Evolutionary conservation across 2,797 vertebrate species (phyloP).

Genomic region (Schizopygopsis pylzovi): DNA sequence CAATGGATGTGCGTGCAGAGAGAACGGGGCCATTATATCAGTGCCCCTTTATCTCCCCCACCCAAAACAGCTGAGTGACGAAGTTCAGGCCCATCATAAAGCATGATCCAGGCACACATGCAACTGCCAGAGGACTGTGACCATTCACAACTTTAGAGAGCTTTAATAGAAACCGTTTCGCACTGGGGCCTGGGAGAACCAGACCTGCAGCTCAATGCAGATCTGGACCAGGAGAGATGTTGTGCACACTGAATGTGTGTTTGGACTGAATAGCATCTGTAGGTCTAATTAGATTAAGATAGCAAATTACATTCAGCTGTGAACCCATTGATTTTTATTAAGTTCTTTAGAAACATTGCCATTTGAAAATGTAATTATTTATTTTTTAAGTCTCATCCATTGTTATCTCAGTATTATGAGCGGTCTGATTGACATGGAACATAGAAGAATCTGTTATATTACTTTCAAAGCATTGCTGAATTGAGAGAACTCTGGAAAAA

Average conservation of each 20-base stretch:
- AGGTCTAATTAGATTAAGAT: slow-evolving; percentile 2
- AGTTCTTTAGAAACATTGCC: slow-evolving; percentile 64
- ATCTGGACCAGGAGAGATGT: background rate
- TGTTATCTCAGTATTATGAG: background rate
- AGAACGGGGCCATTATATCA: slow-evolving; percentile 66
- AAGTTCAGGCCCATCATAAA: slow-evolving; percentile 59
- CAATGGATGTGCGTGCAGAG: slow-evolving; percentile 56
- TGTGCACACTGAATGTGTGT: background rate
- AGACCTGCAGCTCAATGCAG: background rate
- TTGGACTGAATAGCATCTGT: background rate
- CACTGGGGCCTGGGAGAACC: slow-evolving; percentile 38
- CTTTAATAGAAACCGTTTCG: slow-evolving; percentile 21
- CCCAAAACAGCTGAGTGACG: slow-evolving; percentile 67
- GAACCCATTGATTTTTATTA: slow-evolving; percentile 70
- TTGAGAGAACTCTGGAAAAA: slow-evolving; percentile 27
- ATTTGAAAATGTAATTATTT: slow-evolving; percentile 63
- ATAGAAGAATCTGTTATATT: slow-evolving; percentile 18
- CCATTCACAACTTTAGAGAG: slow-evolving; percentile 48
- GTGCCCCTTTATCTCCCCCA: slow-evolving; percentile 58
- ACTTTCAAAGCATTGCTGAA: background rate
- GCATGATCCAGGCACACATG: slow-evolving; percentile 39
- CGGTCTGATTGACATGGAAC: background rate
- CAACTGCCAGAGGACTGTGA: slow-evolving; percentile 30
- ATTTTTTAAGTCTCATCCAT: background rate
- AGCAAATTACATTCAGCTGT: slow-evolving; percentile 46